phyloP scores from a whole-genome alignment of 1,140 invertebrate species.

The Cherax destructor region DNA sequence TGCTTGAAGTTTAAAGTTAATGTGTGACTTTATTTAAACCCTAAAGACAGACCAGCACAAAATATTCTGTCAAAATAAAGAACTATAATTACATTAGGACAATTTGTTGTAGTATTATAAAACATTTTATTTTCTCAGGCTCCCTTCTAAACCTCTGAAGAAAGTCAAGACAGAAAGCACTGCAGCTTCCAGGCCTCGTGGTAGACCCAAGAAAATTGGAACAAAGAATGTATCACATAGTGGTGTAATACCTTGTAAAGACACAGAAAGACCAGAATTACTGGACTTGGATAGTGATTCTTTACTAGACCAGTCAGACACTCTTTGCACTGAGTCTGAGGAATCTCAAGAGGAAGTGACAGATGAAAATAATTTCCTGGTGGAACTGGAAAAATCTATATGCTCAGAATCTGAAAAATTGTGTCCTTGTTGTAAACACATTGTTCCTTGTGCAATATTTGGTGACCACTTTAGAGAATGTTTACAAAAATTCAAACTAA shows the following conservation, averaged over 20 bases:
- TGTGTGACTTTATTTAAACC: too few relatives aligned
- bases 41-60: too few relatives aligned
- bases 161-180: neutral
- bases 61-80: too few relatives aligned
- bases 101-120: neutral
- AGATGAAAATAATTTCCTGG: conserved; percentile 28
- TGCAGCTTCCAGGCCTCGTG: neutral
- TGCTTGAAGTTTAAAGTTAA: too few relatives aligned
- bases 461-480: conserved; percentile 39
- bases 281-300: neutral
- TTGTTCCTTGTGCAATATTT: conserved; percentile 22
- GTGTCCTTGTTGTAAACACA: conserved; percentile 50
- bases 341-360: neutral
- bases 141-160: conserved; percentile 3
- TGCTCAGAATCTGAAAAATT: conserved; percentile 53
- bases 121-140: neutral
- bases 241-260: neutral
- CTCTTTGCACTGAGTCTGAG: neutral
- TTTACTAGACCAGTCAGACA: neutral
- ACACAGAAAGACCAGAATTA: neutral
- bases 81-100: too few relatives aligned
- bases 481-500: conserved; percentile 39
- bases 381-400: conserved; percentile 48
- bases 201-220: neutral
- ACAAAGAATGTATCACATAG: neutral